A percentile compares a stretch with the other conserved stretches of the same genome.
phyloP scores from a whole-genome alignment of 2,888 invertebrate genomes.

The Coelogynopora nodosa region DNA sequence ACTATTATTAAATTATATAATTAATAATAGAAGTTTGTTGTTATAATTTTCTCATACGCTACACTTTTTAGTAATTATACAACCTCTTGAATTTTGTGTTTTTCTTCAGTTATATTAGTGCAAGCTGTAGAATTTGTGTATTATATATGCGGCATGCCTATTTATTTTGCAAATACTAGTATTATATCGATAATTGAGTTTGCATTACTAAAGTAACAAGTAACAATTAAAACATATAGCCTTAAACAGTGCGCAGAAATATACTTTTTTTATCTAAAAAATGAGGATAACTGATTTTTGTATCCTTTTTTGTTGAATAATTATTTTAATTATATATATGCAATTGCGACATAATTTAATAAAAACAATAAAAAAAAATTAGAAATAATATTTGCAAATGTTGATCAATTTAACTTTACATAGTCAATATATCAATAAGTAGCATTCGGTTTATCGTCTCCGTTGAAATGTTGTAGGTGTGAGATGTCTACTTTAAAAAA shows the following conservation, averaged over 20 bases:
- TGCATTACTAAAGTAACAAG: not conserved
- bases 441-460: not conserved
- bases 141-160: not conserved
- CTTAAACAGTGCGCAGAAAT: not conserved
- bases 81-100: not conserved
- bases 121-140: not conserved
- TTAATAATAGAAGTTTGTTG: not conserved
- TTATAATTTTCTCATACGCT: not conserved
- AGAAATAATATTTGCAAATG: not conserved
- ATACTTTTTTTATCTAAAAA: conserved; percentile 10
- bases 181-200: not conserved
- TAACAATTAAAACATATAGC: not conserved
- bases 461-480: not conserved
- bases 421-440: not conserved
- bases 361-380: not conserved
- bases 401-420: not conserved
- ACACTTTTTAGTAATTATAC: not conserved
- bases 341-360: not conserved
- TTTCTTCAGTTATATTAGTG: not conserved
- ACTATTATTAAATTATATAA: no score
- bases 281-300: not conserved
- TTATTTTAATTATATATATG: not conserved
- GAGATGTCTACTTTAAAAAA: not conserved
- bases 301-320: not conserved
- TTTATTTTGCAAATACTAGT: not conserved